Conservation (phyloP, 2,797 vertebrate genomes). For the Bradypodion pumilum region DNA sequence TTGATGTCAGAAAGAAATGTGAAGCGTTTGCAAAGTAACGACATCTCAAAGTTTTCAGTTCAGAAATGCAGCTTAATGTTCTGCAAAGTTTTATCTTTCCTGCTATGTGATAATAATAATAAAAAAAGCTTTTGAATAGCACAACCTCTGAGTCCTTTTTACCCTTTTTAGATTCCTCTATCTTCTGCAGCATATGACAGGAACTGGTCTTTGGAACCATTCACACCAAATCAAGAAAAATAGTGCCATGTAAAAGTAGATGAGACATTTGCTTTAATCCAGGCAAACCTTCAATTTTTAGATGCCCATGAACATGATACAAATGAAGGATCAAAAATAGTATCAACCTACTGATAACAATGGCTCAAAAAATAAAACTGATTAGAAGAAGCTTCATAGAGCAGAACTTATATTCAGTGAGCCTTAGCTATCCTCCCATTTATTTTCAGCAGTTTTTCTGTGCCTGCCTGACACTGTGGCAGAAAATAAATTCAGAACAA, state of each 20-base stretch:
- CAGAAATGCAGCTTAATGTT: not conserved
- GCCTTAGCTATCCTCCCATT: not conserved
- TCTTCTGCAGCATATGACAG: not conserved
- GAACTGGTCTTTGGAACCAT: too few relatives aligned
- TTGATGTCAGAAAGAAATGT: not conserved
- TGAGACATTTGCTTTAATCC: not conserved
- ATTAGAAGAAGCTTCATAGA: not conserved
- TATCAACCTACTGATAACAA: not conserved
- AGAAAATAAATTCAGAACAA: not conserved
- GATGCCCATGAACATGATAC: not conserved
- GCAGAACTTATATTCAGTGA: not conserved
- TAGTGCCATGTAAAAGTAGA: not conserved
- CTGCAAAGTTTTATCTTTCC: not conserved
- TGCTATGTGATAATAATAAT: not conserved
- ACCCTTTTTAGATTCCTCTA: not conserved
- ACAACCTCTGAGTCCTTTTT: not conserved
- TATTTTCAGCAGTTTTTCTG: not conserved
- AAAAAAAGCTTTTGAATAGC: not conserved
- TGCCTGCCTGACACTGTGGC: not conserved
- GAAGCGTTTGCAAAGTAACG: not conserved
- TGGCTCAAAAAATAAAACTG: not conserved
- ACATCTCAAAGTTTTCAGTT: not conserved
- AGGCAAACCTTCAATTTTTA: not conserved
- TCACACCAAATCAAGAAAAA: not conserved
- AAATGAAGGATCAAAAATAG: not conserved